Evolutionary conservation across 2,797 vertebrate genomes (phyloP).

Genomic region (Acanthurus lineatus): DNA sequence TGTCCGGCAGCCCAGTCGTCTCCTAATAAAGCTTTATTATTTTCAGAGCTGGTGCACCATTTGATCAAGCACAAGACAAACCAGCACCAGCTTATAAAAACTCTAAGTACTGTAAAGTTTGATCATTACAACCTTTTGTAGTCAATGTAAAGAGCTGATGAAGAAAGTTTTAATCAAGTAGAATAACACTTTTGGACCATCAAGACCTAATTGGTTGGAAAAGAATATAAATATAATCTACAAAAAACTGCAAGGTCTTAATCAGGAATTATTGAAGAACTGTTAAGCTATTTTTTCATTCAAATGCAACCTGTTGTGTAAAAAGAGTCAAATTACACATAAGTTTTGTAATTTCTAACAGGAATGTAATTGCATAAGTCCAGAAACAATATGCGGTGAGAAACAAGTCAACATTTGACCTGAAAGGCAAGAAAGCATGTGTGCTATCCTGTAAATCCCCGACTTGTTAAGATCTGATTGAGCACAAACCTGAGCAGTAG

Average conservation of each 20-base stretch:
- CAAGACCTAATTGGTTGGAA: background rate
- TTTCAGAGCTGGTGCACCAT: background rate
- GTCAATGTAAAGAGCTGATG: too few species aligned
- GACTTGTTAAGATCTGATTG: background rate
- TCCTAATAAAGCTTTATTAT: too few species aligned
- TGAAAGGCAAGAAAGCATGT: background rate
- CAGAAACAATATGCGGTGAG: background rate
- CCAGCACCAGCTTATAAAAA: background rate
- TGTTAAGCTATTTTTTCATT: background rate
- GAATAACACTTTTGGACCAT: background rate
- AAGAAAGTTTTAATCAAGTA: too few species aligned
- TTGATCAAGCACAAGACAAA: background rate
- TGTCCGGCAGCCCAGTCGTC: too few species aligned
- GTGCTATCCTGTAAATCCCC: background rate
- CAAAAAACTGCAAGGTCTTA: background rate
- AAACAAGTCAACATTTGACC: slow-evolving; percentile 7
- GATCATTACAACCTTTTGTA: background rate
- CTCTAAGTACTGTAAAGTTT: background rate
- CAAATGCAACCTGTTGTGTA: background rate
- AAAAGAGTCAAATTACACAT: background rate
- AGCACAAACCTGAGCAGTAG: background rate
- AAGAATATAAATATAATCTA: background rate
- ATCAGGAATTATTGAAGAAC: background rate
- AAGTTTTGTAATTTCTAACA: background rate
- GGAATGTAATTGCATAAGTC: background rate